Evolutionary conservation across 2,888 invertebrate genomes (phyloP).

Genomic region (Junonia oenone): DNA sequence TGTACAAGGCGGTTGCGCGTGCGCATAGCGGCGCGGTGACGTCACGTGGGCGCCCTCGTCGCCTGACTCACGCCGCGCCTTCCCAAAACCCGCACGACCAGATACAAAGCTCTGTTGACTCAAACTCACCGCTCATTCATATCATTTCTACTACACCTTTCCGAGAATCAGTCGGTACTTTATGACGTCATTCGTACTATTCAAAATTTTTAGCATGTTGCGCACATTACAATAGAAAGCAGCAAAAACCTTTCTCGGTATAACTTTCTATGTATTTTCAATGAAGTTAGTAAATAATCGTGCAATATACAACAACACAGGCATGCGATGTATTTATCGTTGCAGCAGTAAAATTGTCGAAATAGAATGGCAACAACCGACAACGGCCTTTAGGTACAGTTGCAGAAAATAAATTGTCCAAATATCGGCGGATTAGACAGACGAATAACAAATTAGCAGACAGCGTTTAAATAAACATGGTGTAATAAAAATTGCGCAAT

Average conservation of each 20-base stretch:
- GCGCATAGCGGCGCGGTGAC: constrained; percentile 54
- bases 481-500: background rate
- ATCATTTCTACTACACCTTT: constrained; percentile 7
- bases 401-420: constrained; percentile 17
- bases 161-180: constrained; percentile 3
- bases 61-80: constrained; percentile 18
- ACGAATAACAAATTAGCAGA: constrained; percentile 1
- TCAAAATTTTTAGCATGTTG: background rate
- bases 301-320: background rate
- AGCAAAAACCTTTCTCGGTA: background rate
- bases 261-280: background rate
- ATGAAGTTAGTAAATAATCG: background rate
- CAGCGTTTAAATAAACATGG: background rate
- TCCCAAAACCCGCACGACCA: constrained; percentile 16
- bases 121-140: constrained; percentile 22
- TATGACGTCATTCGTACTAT: background rate
- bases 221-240: background rate
- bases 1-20: constrained; percentile 31
- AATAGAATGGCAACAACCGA: constrained; percentile 7
- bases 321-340: background rate
- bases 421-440: background rate
- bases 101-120: constrained; percentile 15
- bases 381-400: constrained; percentile 20
- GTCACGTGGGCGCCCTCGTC: constrained; percentile 39
- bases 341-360: constrained; percentile 14